These are phyloP conservation scores for Malurus alboscapulatus DNA, from an alignment of 2,113 vertebrate species.

Conservation along the genomic window DNA sequence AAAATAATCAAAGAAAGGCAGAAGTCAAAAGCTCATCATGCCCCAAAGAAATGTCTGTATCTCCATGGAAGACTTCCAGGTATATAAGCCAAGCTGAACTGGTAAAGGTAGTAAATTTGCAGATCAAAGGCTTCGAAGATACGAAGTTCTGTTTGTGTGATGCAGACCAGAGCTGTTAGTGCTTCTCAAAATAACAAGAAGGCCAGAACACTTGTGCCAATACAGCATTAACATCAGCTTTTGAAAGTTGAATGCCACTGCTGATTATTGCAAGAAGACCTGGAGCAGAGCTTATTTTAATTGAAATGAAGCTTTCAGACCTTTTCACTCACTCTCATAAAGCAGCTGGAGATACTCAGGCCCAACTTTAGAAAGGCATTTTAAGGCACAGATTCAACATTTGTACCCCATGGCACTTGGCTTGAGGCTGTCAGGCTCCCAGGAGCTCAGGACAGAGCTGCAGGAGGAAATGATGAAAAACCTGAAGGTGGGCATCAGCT, in stretches of 20 bases:
- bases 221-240: background rate
- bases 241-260: background rate
- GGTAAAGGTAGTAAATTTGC: conserved; percentile 2
- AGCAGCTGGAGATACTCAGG: background rate
- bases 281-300: conserved; percentile 4
- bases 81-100: background rate
- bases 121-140: conserved; percentile 2
- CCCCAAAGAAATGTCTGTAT: conserved; percentile 28
- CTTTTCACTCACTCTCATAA: background rate
- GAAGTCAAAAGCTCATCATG: conserved; percentile 34
- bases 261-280: background rate
- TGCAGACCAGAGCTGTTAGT: conserved; percentile 14
- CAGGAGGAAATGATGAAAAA: background rate
- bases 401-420: background rate
- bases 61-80: conserved; percentile 10
- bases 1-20: conserved; percentile 55
- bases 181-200: background rate
- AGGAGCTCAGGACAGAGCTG: rapidly evolving
- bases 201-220: background rate
- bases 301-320: conserved; percentile 26
- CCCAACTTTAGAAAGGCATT: background rate
- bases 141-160: background rate
- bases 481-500: background rate
- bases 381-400: background rate
- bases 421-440: background rate